Evolutionary conservation across 1,140 invertebrate genomes (phyloP).

Genomic region (Oppia nitens): DNA sequence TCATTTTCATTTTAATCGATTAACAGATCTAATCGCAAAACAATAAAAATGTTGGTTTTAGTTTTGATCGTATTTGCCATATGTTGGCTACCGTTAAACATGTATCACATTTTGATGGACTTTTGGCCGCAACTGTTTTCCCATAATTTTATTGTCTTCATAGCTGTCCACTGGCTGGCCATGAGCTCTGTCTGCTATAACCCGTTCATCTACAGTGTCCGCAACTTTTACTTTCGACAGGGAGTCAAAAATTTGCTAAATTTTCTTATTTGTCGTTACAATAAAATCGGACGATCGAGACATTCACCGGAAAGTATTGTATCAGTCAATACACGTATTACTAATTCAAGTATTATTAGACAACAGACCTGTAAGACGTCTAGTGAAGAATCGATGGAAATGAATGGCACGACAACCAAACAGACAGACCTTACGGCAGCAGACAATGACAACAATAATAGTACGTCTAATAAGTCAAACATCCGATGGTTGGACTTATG

Average conservation of each 20-base stretch:
- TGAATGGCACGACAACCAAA: too few species aligned
- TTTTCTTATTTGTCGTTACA: not conserved
- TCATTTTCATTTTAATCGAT: too few species aligned
- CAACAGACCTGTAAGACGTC: too few species aligned
- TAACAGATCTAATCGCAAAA: constrained; percentile 26
- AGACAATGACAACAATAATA: too few species aligned
- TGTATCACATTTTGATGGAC: constrained; percentile 26
- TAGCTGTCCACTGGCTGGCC: constrained; percentile 75
- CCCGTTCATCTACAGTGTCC: not conserved
- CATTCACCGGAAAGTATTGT: too few species aligned
- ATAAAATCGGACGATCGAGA: not conserved
- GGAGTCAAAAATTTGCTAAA: not conserved
- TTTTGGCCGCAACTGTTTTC: constrained; percentile 38
- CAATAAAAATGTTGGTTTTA: constrained; percentile 36
- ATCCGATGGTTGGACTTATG: too few species aligned
- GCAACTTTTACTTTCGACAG: not conserved
- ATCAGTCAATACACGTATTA: too few species aligned
- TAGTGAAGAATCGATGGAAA: too few species aligned
- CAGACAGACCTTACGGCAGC: too few species aligned
- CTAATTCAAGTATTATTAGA: too few species aligned
- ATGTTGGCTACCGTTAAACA: constrained; percentile 33
- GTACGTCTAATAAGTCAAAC: too few species aligned
- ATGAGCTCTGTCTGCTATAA: constrained; percentile 38
- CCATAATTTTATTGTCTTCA: constrained; percentile 44
- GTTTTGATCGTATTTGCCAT: constrained; percentile 33